These are phyloP conservation scores for Eristalis pertinax DNA, from an alignment of 2,888 invertebrate species.

Conservation along the genomic window DNA sequence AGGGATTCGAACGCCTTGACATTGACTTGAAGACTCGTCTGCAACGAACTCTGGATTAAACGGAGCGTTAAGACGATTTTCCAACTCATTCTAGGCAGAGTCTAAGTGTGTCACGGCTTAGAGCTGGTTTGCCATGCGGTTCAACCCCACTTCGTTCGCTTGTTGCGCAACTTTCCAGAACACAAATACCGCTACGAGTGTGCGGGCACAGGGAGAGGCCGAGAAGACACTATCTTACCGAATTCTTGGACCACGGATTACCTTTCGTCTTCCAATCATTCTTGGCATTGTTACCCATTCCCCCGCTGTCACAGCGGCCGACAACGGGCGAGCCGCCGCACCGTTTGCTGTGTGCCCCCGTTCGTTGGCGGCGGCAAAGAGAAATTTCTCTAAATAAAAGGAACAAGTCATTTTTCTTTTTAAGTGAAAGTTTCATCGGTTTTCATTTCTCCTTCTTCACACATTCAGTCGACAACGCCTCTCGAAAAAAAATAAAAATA, in stretches of 20 bases:
- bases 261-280: background rate
- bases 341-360: background rate
- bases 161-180: background rate
- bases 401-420: constrained; percentile 17
- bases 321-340: background rate
- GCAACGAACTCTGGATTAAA: too few relatives aligned
- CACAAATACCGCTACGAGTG: background rate
- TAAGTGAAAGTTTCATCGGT: constrained; percentile 43
- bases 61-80: too few relatives aligned
- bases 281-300: too few relatives aligned
- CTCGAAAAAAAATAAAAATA: background rate
- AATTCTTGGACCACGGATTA: background rate
- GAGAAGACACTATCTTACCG: background rate
- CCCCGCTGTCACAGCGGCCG: background rate
- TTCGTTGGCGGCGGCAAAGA: background rate
- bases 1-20: too few relatives aligned
- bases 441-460: background rate
- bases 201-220: too few relatives aligned
- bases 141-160: background rate
- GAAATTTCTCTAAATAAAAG: constrained; percentile 50
- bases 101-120: too few relatives aligned
- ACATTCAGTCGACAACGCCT: background rate
- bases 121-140: too few relatives aligned
- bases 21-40: too few relatives aligned
- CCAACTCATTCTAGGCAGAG: too few relatives aligned